Conservation (phyloP, 2,113 vertebrate species). For the Tetrax tetrax region DNA sequence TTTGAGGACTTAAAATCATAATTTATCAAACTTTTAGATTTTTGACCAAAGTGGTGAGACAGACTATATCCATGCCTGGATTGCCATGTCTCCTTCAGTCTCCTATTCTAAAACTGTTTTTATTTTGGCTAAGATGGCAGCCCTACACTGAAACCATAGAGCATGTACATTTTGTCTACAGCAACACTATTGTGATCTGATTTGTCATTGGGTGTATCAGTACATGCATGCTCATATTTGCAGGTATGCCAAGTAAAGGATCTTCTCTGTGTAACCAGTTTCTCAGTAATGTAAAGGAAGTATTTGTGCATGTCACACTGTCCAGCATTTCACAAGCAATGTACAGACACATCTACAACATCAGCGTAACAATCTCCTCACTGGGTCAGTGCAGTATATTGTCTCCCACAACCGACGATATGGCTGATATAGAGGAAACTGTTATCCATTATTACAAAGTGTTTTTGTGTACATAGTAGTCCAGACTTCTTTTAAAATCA, state of each 20-base stretch:
- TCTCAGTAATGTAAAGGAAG: not conserved
- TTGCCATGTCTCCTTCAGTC: not conserved
- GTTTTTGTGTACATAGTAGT: not conserved
- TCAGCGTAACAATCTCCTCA: not conserved
- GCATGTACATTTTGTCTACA: not conserved
- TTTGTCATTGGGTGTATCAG: not conserved
- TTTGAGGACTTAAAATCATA: fast-evolving
- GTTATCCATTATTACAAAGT: not conserved
- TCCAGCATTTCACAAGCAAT: not conserved
- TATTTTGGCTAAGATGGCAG: not conserved
- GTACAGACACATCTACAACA: not conserved
- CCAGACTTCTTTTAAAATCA: not conserved
- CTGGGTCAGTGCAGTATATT: not conserved
- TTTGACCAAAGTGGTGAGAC: not conserved
- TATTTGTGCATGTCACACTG: not conserved
- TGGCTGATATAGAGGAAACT: not conserved
- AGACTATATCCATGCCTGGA: not conserved
- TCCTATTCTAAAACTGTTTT: not conserved
- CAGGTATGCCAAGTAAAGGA: not conserved
- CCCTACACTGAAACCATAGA: fast-evolving
- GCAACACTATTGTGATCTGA: not conserved
- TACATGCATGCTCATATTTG: not conserved
- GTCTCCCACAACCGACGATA: not conserved
- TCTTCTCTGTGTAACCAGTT: not conserved
- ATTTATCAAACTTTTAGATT: not conserved